Percentiles rank a stretch among this genome's conserved stretches.
These are phyloP conservation scores for Benthosema pterotum DNA, from an alignment of 2,797 vertebrate genomes.

Conservation along the genomic window DNA sequence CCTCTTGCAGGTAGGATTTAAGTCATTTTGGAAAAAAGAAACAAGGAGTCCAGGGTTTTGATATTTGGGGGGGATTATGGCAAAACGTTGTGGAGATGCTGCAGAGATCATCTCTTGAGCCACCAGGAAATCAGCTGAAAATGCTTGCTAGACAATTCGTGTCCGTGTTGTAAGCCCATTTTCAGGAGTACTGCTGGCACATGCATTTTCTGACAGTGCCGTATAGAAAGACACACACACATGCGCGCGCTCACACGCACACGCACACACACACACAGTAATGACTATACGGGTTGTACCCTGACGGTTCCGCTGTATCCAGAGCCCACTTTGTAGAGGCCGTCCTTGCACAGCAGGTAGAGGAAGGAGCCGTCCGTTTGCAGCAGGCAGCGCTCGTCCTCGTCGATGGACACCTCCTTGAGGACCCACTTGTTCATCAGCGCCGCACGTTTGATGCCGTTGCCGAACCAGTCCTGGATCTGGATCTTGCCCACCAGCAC, in stretches of 20 bases:
- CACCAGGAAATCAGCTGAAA: too few relatives aligned
- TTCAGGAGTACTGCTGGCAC: too few relatives aligned
- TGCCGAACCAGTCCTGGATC: constrained; percentile 99
- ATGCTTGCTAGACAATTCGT: too few relatives aligned
- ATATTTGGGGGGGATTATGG: too few relatives aligned
- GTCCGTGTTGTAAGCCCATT: too few relatives aligned
- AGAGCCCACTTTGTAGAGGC: constrained; percentile 98
- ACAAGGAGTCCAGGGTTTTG: too few relatives aligned
- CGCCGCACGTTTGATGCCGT: constrained; percentile 96
- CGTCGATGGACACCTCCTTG: constrained; percentile 93
- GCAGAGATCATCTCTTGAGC: too few relatives aligned
- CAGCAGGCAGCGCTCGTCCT: constrained; percentile 94
- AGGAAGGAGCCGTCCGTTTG: constrained; percentile 98
- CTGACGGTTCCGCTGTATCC: constrained; percentile 98
- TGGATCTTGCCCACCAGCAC: constrained; percentile 98
- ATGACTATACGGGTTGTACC: constrained; percentile 67
- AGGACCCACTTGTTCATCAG: constrained; percentile 98
- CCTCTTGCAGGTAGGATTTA: too few relatives aligned
- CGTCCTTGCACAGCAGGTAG: constrained; percentile 97
- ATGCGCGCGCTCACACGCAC: constrained; percentile 7
- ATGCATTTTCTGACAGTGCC: too few relatives aligned
- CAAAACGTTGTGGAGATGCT: too few relatives aligned
- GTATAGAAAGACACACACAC: background rate
- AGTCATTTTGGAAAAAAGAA: too few relatives aligned
- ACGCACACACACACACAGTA: background rate